phyloP scores from a whole-genome alignment of 2,888 invertebrate species.

The Gibbula magus region DNA sequence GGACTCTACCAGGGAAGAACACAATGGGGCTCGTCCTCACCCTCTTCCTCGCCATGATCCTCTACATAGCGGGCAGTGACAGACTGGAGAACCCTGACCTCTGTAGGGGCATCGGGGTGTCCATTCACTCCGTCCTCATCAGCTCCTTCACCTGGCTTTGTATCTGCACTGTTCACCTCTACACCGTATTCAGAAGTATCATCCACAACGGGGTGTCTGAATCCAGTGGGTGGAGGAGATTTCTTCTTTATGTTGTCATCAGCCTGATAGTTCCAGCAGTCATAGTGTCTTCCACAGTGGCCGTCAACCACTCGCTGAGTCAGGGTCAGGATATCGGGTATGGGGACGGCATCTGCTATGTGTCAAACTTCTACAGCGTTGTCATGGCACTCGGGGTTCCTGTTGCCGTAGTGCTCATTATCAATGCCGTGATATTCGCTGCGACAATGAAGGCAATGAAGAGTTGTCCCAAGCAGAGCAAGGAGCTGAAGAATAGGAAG shows the following conservation, averaged over 20 bases:
- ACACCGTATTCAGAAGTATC: constrained; percentile 36
- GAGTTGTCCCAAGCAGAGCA: constrained; percentile 19
- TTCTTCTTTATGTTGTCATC: constrained; percentile 35
- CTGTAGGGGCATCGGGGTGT: constrained; percentile 36
- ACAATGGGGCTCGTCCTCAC: constrained; percentile 40
- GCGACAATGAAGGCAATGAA: constrained; percentile 37
- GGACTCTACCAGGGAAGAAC: constrained; percentile 45
- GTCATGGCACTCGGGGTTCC: constrained; percentile 34
- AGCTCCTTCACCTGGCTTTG: constrained; percentile 43
- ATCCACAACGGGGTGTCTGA: not conserved
- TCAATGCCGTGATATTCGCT: constrained; percentile 38
- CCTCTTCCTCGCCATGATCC: constrained; percentile 34
- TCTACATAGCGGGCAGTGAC: constrained; percentile 31
- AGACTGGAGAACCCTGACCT: constrained; percentile 19
- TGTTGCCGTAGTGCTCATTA: constrained; percentile 30
- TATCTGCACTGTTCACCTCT: constrained; percentile 46
- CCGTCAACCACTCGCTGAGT: constrained; percentile 24
- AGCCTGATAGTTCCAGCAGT: constrained; percentile 20
- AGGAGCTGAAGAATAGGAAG: constrained; percentile 27
- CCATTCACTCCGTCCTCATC: constrained; percentile 43
- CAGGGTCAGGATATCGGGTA: constrained; percentile 26
- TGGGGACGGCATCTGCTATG: constrained; percentile 34
- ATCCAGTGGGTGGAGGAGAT: constrained; percentile 5
- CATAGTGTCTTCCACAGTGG: constrained; percentile 27
- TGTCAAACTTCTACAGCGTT: constrained; percentile 29